phyloP scores from a whole-genome alignment of 2,113 vertebrate genomes.

The Struthidea cinerea region DNA sequence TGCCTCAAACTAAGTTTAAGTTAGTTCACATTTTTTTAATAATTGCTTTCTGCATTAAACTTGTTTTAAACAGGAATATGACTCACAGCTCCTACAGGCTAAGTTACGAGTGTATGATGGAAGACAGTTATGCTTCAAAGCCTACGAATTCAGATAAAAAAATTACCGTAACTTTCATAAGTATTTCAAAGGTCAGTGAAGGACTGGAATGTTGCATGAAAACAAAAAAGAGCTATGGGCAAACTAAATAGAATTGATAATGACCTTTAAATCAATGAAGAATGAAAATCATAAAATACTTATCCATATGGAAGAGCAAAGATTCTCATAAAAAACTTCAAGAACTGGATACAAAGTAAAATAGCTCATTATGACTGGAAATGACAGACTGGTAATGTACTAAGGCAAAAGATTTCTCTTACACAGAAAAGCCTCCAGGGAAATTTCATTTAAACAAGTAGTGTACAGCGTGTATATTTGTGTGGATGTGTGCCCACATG shows the following conservation, averaged over 20 bases:
- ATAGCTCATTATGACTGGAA: slow-evolving; percentile 9
- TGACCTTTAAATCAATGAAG: slow-evolving; percentile 63
- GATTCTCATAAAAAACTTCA: slow-evolving; percentile 11
- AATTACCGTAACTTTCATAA: slow-evolving; percentile 47
- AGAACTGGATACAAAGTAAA: neutral
- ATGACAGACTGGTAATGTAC: neutral
- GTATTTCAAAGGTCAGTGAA: slow-evolving; percentile 65
- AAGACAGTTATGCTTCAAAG: slow-evolving; percentile 53
- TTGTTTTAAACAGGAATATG: slow-evolving; percentile 36
- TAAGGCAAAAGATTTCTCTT: neutral
- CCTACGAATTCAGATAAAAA: slow-evolving; percentile 46
- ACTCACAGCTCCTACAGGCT: slow-evolving; percentile 55
- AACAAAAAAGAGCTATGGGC: slow-evolving; percentile 38
- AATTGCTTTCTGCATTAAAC: slow-evolving; percentile 51
- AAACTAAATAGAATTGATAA: slow-evolving; percentile 63
- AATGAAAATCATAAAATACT: slow-evolving; percentile 42
- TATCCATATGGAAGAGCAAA: slow-evolving; percentile 13
- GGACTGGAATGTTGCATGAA: slow-evolving; percentile 30
- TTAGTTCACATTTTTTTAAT: slow-evolving; percentile 47
- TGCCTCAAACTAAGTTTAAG: slow-evolving; percentile 54
- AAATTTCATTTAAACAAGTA: neutral
- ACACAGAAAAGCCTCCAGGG: neutral
- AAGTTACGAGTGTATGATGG: neutral
- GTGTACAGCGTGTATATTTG: neutral
- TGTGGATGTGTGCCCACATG: fast-evolving